Evolutionary conservation across 2,797 vertebrate species (phyloP), one percentile per base, ranked within the genome.

Genomic region (Pantherophis alleghaniensis): DNA sequence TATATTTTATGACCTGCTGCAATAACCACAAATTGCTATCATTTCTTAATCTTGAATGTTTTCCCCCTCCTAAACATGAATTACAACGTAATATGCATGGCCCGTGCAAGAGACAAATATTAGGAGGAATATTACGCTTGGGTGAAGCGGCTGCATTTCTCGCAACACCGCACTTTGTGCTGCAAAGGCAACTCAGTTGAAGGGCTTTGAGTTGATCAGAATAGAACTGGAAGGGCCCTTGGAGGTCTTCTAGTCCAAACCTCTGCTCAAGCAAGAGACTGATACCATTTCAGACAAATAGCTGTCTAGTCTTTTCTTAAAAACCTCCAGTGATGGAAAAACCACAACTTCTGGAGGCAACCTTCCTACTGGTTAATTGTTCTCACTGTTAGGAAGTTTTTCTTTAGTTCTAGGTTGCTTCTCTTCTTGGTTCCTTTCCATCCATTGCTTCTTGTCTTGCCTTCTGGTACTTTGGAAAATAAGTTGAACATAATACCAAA

Each of bases 1-100:
- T 94, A 16, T 92, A 96, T 95, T 97, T 97, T 96, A 97, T 95
- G 96, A 95, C 94, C 94, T 91, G 90, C 95, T 94, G 91, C 66
- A 94, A 91, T 2, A 13, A 92, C 94, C 93, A 88, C 94, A 95
- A 61, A 79, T 95, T 95, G 94, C 93, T 94, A 94, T 95, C 91
- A 92, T 94, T 90, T 96, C 93, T 91, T 93, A 92, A 95, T 95
- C 93, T 92, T 87, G 92, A 92, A 94, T 89, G 53, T 93, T 90
- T 51, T 94, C 93, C 87, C 56, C 66, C 55, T n/a, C 16, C n/a
- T 91, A 89, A 69, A 53, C 69, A 94, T 93, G 95, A 95, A 92
- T 94, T 95, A 94, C 91, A 37, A 60, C 24, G 86, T 51, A 95
- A 63, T 91, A 94, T 94, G 91, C 88, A 92, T 89, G 88, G 59